These are phyloP conservation scores for Cecropterus lyciades DNA, from an alignment of 1,140 invertebrate species.

Conservation along the genomic window DNA sequence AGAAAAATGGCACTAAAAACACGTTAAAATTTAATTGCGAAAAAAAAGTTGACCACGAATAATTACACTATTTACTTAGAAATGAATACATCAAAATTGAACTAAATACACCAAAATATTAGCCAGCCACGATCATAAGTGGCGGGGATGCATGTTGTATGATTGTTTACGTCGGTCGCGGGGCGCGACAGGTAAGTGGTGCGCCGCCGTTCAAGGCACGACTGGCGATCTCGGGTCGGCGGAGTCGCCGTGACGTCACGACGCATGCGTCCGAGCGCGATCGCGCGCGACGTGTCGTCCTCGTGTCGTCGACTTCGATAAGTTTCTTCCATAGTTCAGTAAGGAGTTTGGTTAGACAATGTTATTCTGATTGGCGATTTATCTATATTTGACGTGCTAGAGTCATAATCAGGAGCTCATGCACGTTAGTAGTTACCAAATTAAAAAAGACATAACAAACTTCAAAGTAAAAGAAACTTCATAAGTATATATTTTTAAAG, in stretches of 20 bases:
- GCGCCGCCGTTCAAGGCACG: slow-evolving; percentile 59
- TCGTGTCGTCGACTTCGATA: slow-evolving; percentile 30
- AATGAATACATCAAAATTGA: slow-evolving; percentile 74
- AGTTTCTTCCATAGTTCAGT: background rate
- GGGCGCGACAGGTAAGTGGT: slow-evolving; percentile 42
- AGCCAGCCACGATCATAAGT: slow-evolving; percentile 65
- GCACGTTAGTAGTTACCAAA: too few relatives aligned
- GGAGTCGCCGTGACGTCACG: slow-evolving; percentile 46
- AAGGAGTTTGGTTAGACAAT: too few relatives aligned
- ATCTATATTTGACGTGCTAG: too few relatives aligned
- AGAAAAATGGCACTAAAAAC: slow-evolving; percentile 80
- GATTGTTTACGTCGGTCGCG: slow-evolving; percentile 65
- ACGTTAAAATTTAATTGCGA: slow-evolving; percentile 55
- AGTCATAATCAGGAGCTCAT: too few relatives aligned
- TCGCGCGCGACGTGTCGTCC: slow-evolving; percentile 35
- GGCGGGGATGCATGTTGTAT: slow-evolving; percentile 63
- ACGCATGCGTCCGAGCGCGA: slow-evolving; percentile 47
- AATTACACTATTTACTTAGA: slow-evolving; percentile 55
- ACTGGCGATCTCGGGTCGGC: slow-evolving; percentile 55
- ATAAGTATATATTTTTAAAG: too few relatives aligned
- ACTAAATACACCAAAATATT: slow-evolving; percentile 70
- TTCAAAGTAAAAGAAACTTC: too few relatives aligned
- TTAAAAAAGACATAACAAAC: too few relatives aligned
- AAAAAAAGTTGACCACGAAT: slow-evolving; percentile 35
- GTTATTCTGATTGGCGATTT: too few relatives aligned